Base-by-base conservation (phyloP, 2,797 vertebrate species). In the Chelon labrosus region DNA sequence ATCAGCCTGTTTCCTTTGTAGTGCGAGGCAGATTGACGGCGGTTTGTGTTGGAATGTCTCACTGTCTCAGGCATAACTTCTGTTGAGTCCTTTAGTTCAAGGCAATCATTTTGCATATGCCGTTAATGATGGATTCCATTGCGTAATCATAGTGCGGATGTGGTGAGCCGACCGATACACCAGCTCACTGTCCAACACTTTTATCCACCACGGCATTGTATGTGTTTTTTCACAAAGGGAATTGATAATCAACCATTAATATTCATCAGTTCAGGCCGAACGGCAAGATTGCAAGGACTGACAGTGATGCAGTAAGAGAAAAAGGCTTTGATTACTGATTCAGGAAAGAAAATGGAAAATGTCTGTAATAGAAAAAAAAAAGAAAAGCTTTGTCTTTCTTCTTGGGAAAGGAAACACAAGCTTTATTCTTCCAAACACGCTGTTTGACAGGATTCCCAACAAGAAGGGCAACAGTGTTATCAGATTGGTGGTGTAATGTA, bases 281-380 rank as follows among this genome's bases (percentile, higher is more conserved):
- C 61, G 44, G 66, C 49, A 56, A 80, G 78, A 92, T 86, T 79
- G 79, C 53, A n/a, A 67, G 56, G 83, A 74, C 80, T 89, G 90
- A 91, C 90, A 86, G 80, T n/a, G 51, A 84, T 82, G 85, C 66
- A 65, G 47, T 74, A 41, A 85, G 74, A 62, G 71, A 70, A 80
- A 83, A 20, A 56, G 50, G 58, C 87, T 93, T 91, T 94, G 91
- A 94, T 94, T 93, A 91, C 88, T 80, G 86, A 93, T 93, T 91
- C 88, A 80, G 87, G 57, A 80, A 83, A 89, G 82, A 79, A 85
- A 91, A 84, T 42, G 58, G 77, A 89, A 17, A 78, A 80, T 50
- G 73, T 89, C 81, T 66, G n/a, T 78, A 22, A 52, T 35, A 69
- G n/a, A 38, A 53, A 75, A 51, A 57, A 61, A 60, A 22, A 57